These are phyloP conservation scores for Arenicola marina DNA, from an alignment of 2,888 invertebrate species.

Conservation along the genomic window DNA sequence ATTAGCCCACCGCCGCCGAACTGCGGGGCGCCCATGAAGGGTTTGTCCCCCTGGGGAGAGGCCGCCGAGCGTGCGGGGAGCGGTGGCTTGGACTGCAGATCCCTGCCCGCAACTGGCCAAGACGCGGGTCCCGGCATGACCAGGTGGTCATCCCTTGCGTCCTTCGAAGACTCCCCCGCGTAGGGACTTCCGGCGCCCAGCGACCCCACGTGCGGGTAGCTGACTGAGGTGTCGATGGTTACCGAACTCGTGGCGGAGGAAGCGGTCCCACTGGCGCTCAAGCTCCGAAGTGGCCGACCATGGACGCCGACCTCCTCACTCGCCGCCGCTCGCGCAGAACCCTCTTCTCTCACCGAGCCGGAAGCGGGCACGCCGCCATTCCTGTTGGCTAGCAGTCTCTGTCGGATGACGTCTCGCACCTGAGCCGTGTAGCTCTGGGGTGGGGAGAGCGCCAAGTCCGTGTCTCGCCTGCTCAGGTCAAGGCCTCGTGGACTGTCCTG, in stretches of 20 bases:
- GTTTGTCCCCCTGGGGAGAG: background rate
- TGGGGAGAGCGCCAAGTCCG: constrained; percentile 31
- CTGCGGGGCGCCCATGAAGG: background rate
- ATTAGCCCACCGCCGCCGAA: background rate
- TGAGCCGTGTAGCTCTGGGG: constrained; percentile 36
- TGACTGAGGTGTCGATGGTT: background rate
- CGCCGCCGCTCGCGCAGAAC: background rate
- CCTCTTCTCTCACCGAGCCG: background rate
- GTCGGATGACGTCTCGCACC: constrained; percentile 33
- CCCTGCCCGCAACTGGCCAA: background rate
- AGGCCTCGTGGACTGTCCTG: too few relatives aligned
- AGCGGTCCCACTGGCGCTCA: background rate
- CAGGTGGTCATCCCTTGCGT: background rate
- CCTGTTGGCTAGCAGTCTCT: constrained; percentile 24
- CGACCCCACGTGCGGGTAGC: background rate
- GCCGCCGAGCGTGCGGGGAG: background rate
- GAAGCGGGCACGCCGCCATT: too few relatives aligned
- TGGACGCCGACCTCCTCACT: background rate
- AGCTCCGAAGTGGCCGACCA: background rate
- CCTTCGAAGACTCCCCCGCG: background rate
- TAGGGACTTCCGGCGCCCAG: background rate
- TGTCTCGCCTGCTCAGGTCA: constrained; percentile 17
- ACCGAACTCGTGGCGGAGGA: background rate
- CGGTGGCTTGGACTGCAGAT: background rate
- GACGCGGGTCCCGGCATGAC: background rate